phyloP scores from a whole-genome alignment of 2,113 vertebrate species.

The Etia nguti region DNA sequence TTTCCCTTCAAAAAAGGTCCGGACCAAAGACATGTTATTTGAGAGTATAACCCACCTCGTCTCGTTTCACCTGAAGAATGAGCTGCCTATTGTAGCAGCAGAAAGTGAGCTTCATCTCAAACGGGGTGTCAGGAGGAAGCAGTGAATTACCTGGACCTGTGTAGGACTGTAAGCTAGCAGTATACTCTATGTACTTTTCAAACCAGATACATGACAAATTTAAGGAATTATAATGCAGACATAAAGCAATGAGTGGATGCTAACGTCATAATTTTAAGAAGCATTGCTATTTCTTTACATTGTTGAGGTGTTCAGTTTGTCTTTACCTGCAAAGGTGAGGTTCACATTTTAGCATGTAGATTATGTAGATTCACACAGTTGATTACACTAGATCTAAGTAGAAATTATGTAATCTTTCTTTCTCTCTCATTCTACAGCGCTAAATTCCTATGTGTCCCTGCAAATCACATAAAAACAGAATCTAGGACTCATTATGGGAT shows the following conservation, averaged over 20 bases:
- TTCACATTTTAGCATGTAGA: not conserved
- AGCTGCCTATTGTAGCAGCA: slow-evolving; percentile 90
- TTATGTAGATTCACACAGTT: not conserved
- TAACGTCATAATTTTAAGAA: not conserved
- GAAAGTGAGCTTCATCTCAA: slow-evolving; percentile 94
- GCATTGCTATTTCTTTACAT: not conserved
- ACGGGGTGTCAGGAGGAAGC: slow-evolving; percentile 82
- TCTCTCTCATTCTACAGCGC: not conserved
- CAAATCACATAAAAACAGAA: not conserved
- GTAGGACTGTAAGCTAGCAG: slow-evolving; percentile 16
- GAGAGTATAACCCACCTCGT: slow-evolving; percentile 98
- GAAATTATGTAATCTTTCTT: not conserved
- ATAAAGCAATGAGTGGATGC: not conserved
- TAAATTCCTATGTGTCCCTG: not conserved
- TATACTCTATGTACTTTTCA: not conserved
- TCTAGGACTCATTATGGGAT: not conserved
- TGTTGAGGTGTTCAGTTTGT: not conserved
- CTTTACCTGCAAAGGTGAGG: not conserved
- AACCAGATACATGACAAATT: not conserved
- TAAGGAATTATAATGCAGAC: not conserved
- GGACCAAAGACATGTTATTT: slow-evolving; percentile 95
- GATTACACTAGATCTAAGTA: not conserved
- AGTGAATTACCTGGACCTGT: slow-evolving; percentile 48
- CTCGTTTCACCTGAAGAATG: slow-evolving; percentile 87
- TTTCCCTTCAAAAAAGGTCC: slow-evolving; percentile 71